phyloP scores from a whole-genome alignment of 2,113 vertebrate species.

The Cryptotis parvus region DNA sequence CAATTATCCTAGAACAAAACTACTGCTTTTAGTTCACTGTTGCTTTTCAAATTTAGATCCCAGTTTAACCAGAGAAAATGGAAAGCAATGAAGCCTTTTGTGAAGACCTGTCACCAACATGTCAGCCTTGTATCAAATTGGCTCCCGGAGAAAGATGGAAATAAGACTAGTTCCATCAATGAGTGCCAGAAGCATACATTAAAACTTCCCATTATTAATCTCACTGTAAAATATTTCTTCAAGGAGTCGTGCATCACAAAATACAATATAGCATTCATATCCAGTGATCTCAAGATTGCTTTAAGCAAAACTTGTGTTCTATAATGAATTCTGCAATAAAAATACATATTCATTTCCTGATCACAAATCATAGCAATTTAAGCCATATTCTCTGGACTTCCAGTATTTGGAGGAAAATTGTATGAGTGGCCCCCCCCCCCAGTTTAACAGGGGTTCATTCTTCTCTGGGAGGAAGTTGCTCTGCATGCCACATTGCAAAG shows the following conservation, averaged over 20 bases:
- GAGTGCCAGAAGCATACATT: not conserved
- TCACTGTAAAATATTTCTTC: conserved; percentile 60
- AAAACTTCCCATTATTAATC: conserved; percentile 44
- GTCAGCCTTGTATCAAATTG: conserved; percentile 23
- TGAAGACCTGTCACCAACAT: not conserved
- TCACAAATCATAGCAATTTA: conserved; percentile 63
- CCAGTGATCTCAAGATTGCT: conserved; percentile 38
- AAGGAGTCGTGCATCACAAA: conserved; percentile 48
- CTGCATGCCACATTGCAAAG: not conserved
- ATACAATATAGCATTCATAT: conserved; percentile 42
- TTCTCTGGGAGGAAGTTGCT: not conserved
- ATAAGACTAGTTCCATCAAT: not conserved
- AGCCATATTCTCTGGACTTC: conserved; percentile 20
- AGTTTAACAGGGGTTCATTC: not conserved
- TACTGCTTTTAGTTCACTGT: not conserved
- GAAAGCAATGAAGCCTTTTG: not conserved
- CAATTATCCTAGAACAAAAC: not conserved
- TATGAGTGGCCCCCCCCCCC: not conserved
- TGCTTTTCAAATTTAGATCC: not conserved
- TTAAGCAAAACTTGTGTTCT: conserved; percentile 62
- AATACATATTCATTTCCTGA: conserved; percentile 71
- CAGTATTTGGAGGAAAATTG: conserved; percentile 4
- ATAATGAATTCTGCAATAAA: conserved; percentile 64
- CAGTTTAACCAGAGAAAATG: not conserved
- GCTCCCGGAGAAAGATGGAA: conserved; percentile 38